Conservation (phyloP, 1,140 invertebrate genomes). For the Holotrichia oblita region DNA sequence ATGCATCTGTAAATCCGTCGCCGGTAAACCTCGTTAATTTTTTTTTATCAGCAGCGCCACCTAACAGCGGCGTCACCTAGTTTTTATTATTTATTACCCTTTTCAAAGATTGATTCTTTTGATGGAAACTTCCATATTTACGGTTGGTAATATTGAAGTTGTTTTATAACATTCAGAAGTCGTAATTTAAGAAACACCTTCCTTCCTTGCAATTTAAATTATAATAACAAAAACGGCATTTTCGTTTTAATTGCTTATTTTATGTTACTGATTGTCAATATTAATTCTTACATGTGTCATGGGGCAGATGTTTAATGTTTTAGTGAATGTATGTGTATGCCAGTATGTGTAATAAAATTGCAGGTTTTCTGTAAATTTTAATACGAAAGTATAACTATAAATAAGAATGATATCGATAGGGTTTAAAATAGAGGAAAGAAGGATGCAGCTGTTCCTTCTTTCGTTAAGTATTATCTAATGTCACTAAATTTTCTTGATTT, state of each 20-base stretch:
- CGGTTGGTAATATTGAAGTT: not conserved
- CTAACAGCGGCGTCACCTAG: not conserved
- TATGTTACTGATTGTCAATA: slow-evolving; percentile 12
- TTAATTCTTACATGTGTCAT: slow-evolving; percentile 8
- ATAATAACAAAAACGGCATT: not conserved
- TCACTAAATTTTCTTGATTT: not conserved
- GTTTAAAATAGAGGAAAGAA: not conserved
- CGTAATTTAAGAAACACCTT: slow-evolving; percentile 8
- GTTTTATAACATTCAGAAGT: not conserved
- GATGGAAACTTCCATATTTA: slow-evolving; percentile 19
- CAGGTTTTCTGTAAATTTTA: slow-evolving; percentile 23
- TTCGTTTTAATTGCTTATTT: slow-evolving; percentile 32
- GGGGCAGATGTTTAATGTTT: slow-evolving; percentile 12
- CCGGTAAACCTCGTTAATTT: slow-evolving; percentile 36
- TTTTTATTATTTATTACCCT: slow-evolving; percentile 12
- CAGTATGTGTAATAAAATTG: slow-evolving; percentile 23
- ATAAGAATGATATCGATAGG: not conserved
- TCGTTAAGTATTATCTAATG: not conserved
- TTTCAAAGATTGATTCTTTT: slow-evolving; percentile 9
- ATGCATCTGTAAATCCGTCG: slow-evolving; percentile 21
- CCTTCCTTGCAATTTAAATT: slow-evolving; percentile 14
- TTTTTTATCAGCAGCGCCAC: not conserved
- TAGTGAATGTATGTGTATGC: not conserved
- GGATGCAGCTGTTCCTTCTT: not conserved
- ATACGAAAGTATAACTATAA: slow-evolving; percentile 2